phyloP scores from a whole-genome alignment of 2,888 invertebrate genomes.

The Troglohyphantes excavatus region DNA sequence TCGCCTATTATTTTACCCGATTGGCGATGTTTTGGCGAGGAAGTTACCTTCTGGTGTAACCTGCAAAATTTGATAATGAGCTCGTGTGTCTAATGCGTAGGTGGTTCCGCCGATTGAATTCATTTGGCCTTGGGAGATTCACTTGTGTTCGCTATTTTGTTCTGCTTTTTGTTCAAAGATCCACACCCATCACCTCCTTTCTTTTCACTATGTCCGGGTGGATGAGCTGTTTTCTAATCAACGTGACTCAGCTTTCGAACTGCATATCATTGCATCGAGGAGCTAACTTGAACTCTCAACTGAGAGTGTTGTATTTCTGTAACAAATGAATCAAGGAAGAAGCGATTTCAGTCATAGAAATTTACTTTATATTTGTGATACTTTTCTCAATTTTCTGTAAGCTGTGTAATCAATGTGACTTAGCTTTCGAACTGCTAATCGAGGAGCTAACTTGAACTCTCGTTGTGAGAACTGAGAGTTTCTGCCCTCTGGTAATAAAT shows the following conservation, averaged over 20 bases:
- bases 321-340: too few relatives aligned
- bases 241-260: constrained; percentile 42
- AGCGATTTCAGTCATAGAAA: too few relatives aligned
- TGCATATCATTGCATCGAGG: background rate
- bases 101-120: constrained; percentile 71
- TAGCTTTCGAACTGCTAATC: too few relatives aligned
- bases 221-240: constrained; percentile 30
- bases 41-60: constrained; percentile 30
- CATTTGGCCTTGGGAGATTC: constrained; percentile 55
- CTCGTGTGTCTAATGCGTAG: constrained; percentile 47
- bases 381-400: too few relatives aligned
- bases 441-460: too few relatives aligned
- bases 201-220: constrained; percentile 63
- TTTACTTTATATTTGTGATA: too few relatives aligned
- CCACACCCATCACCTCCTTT: constrained; percentile 69
- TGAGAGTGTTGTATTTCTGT: too few relatives aligned
- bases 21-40: constrained; percentile 50
- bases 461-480: too few relatives aligned
- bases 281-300: too few relatives aligned
- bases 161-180: constrained; percentile 38
- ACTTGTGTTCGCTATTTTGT: constrained; percentile 9
- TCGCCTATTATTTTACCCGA: too few relatives aligned
- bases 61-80: constrained; percentile 57
- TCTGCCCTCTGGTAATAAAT: too few relatives aligned
- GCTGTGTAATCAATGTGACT: too few relatives aligned